phyloP scores from a whole-genome alignment of 2,797 vertebrate species.

The Eulemur rubriventer region DNA sequence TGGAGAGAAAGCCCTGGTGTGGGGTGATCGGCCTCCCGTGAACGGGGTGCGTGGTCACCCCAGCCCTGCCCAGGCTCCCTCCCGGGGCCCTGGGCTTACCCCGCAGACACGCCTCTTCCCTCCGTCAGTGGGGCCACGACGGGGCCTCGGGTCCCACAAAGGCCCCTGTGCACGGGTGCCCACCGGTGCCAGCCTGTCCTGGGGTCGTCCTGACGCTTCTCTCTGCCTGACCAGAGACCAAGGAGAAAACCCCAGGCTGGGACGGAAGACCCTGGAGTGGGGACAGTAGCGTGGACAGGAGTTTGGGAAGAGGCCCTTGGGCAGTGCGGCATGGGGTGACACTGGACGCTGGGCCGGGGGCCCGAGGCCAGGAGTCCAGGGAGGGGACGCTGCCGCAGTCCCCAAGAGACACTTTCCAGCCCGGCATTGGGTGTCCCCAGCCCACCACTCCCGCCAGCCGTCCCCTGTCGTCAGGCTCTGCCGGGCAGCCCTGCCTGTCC shows the following conservation, averaged over 20 bases:
- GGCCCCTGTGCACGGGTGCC: neutral
- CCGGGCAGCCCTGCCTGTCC: neutral
- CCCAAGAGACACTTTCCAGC: neutral
- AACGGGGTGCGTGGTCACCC: too few relatives aligned
- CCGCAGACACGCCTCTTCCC: too few relatives aligned
- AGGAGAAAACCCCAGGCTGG: neutral
- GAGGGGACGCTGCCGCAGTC: neutral
- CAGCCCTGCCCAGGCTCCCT: neutral
- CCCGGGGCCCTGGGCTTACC: neutral
- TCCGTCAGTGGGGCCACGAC: neutral
- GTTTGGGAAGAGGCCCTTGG: neutral
- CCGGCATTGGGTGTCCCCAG: too few relatives aligned
- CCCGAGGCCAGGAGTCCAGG: neutral
- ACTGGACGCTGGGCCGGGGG: neutral
- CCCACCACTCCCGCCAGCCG: neutral
- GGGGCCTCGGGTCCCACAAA: neutral
- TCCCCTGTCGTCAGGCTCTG: neutral
- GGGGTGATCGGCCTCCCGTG: too few relatives aligned
- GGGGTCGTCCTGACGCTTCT: neutral
- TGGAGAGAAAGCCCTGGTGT: neutral
- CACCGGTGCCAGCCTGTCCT: fast-evolving
- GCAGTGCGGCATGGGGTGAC: too few relatives aligned
- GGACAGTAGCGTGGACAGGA: neutral
- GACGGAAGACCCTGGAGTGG: neutral
- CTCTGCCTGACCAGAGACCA: neutral